These are phyloP conservation scores for Xiphydria camelus DNA, from an alignment of 2,888 invertebrate genomes.

Conservation along the genomic window DNA sequence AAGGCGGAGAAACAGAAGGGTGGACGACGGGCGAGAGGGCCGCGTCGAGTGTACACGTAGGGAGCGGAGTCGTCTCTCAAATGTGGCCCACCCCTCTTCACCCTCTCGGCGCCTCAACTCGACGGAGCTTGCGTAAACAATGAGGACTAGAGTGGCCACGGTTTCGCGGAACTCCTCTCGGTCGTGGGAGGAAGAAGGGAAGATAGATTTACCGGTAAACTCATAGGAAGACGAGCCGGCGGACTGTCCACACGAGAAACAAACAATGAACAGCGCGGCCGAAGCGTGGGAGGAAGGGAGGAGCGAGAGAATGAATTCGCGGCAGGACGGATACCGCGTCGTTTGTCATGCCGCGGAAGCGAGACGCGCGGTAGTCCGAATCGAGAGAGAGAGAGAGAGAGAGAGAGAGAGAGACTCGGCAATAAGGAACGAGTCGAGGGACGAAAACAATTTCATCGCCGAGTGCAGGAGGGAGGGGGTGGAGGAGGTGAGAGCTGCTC, in stretches of 20 bases:
- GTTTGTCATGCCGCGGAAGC: conserved; percentile 14
- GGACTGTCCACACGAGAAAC: conserved; percentile 7
- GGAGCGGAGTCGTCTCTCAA: no score
- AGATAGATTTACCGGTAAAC: conserved; percentile 50
- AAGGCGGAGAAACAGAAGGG: no score
- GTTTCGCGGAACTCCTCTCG: conserved; percentile 26
- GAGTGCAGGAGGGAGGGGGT: no score
- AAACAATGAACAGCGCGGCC: conserved; percentile 6
- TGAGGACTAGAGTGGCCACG: conserved; percentile 40
- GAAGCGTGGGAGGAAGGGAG: conserved; percentile 1
- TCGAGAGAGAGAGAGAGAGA: no score
- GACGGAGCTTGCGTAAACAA: no score
- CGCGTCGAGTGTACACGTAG: no score
- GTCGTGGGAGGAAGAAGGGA: conserved; percentile 31
- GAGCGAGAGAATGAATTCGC: neutral
- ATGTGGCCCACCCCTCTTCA: no score
- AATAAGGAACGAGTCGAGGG: no score
- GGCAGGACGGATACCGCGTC: conserved; percentile 4
- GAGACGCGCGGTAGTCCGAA: conserved; percentile 1
- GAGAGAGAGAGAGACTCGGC: neutral
- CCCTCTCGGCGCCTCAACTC: no score
- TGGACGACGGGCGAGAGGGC: no score
- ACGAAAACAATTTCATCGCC: no score
- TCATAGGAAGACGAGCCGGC: conserved; percentile 19
- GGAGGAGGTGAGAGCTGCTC: no score